Conservation (phyloP, 1,140 invertebrate genomes). For the Lepidotrigona ventralis region DNA sequence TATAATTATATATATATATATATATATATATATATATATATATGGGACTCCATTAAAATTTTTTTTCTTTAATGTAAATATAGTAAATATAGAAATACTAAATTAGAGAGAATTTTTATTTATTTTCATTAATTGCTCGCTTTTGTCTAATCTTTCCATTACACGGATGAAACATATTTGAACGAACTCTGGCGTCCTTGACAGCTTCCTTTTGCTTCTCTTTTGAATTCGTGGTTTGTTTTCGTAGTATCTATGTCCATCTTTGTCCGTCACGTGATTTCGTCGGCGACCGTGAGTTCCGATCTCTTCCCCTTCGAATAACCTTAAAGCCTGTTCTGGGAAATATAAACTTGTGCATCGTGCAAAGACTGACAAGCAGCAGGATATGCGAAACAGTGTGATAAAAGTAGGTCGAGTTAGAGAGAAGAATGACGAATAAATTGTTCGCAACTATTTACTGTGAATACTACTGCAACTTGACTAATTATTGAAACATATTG, state of each 20-base stretch:
- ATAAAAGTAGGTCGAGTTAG: slow-evolving; percentile 41
- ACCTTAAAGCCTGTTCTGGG: slow-evolving; percentile 48
- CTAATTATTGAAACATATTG: neutral
- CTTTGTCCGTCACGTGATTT: slow-evolving; percentile 20
- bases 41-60: too few relatives aligned
- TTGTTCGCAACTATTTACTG: neutral
- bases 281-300: slow-evolving; percentile 46
- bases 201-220: slow-evolving; percentile 18
- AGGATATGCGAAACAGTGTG: slow-evolving; percentile 39
- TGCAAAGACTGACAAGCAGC: slow-evolving; percentile 36
- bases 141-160: neutral
- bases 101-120: neutral
- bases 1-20: too few relatives aligned
- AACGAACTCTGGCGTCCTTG: slow-evolving; percentile 9
- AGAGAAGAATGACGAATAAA: slow-evolving; percentile 15
- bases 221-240: neutral
- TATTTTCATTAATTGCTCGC: neutral
- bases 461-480: neutral
- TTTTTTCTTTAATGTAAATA: too few relatives aligned
- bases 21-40: too few relatives aligned
- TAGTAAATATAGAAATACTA: neutral
- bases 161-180: neutral
- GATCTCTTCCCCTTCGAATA: slow-evolving; percentile 44
- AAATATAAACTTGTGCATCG: slow-evolving; percentile 49
- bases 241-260: neutral